Base-by-base conservation (phyloP, 2,888 invertebrate genomes). In the Thymelicus lineola region DNA sequence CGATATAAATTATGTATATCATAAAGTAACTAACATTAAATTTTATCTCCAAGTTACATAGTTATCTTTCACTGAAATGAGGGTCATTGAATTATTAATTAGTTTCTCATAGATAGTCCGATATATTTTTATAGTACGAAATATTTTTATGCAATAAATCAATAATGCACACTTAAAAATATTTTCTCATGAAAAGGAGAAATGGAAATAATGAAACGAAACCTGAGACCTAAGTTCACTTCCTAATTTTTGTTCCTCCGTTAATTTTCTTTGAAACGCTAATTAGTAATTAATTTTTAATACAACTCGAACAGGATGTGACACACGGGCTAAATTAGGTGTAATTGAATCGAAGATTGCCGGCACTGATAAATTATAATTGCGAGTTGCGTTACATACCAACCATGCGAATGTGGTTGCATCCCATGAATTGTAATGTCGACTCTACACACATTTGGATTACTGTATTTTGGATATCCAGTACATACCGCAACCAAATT, bases 321-420 rank as follows among this genome's bases (percentile, higher is more conserved):
- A 64, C 59, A 58, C 20, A 67, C 67, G 71, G 72, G 72, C 72
- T 75, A 62, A 77, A 78, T 76, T 73, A 77, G 71, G 63, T 57
- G 59, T 76, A 76, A 77, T 77, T 78, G 75, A 74, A 75, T 78
- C 72, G 73, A 76, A 69, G 69, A 69, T 76, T 73, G 61, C 72
- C 68, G 72, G 72, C 73, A 73, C 75, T 64, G 72, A 75, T 75
- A 58, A 63, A 63, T 73, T 73, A 72, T 73, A 74, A 70, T 71
- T 71, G 70, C 59, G 62, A 46, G 72, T 75, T 75, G 72, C 72
- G 73, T 72, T 71, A 58, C 68, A 68, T 68, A 36, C 57, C 57
- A 53, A 53, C 42, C 10, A 42, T 42, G 42, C 42, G 42, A 59
- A 66, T 36, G 66, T 48, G 66, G 66, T 38, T n/a, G 57, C 63